Percentiles rank a stretch among this genome's conserved stretches.
Evolutionary conservation across 2,888 invertebrate genomes (phyloP).

Genomic region (Eupithecia vulgata): DNA sequence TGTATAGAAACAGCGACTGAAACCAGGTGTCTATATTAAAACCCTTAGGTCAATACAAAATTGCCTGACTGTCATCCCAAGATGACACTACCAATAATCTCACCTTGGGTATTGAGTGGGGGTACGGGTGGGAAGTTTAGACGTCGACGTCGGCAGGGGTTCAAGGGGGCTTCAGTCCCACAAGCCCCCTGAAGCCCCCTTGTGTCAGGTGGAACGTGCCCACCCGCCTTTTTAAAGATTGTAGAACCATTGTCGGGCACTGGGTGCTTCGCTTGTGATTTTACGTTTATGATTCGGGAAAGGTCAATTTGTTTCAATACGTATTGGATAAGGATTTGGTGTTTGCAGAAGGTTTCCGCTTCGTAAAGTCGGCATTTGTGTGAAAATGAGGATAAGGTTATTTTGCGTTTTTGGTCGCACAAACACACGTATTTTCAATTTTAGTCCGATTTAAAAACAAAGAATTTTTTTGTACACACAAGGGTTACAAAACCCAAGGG

Average conservation of each 20-base stretch:
- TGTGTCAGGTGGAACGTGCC: conserved; percentile 60
- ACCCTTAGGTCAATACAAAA: conserved; percentile 4
- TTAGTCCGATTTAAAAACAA: too few species aligned
- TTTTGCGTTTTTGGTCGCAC: not conserved
- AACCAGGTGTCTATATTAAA: not conserved
- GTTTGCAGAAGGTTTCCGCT: conserved; percentile 13
- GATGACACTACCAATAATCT: conserved; percentile 39
- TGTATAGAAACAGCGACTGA: not conserved
- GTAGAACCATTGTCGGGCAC: conserved; percentile 49
- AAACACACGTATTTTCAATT: not conserved
- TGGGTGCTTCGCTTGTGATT: conserved; percentile 42
- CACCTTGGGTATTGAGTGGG: conserved; percentile 51
- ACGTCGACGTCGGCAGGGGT: conserved; percentile 42
- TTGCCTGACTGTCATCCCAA: conserved; percentile 25
- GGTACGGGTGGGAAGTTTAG: conserved; percentile 53
- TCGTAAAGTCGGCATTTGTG: not conserved
- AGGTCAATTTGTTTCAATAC: conserved; percentile 40
- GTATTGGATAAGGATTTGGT: not conserved
- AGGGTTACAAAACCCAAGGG: too few species aligned
- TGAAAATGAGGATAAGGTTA: not conserved
- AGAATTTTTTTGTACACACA: too few species aligned
- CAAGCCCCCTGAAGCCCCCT: conserved; percentile 42
- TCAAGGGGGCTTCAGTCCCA: conserved; percentile 56
- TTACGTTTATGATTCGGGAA: conserved; percentile 38
- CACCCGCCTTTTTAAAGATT: conserved; percentile 56